Conservation (phyloP, 2,888 invertebrate species). For the Xestia rhomboidea region DNA sequence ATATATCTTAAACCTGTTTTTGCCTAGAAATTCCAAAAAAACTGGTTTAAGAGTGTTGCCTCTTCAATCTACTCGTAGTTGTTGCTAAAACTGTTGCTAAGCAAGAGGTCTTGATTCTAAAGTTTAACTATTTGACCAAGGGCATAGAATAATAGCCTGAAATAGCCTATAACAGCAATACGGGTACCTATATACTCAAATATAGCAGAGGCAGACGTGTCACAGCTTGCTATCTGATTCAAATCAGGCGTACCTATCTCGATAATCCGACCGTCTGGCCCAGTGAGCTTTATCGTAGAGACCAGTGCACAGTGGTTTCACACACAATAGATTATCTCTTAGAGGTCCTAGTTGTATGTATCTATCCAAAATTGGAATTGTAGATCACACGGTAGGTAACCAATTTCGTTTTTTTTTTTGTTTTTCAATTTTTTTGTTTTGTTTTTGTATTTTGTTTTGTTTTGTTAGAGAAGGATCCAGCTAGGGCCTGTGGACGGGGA, state of each 20-base stretch:
- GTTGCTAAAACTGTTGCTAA: not conserved
- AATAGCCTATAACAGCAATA: not conserved
- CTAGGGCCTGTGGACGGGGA: too few relatives aligned
- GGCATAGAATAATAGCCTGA: not conserved
- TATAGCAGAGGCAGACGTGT: not conserved
- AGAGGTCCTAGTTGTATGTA: not conserved
- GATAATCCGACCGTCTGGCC: not conserved
- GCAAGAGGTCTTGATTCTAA: not conserved
- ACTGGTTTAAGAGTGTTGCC: too few relatives aligned
- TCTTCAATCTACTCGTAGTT: too few relatives aligned
- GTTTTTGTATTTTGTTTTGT: too few relatives aligned
- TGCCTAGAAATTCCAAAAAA: too few relatives aligned
- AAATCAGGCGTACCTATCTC: constrained; percentile 13
- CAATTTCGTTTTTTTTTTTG: too few relatives aligned
- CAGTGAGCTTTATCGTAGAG: constrained; percentile 17
- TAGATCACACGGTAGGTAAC: too few relatives aligned
- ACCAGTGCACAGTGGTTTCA: constrained; percentile 5
- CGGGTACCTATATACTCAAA: too few relatives aligned
- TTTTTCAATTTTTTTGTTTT: too few relatives aligned
- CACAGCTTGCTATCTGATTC: constrained; percentile 5
- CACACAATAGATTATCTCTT: constrained; percentile 11
- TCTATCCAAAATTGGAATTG: not conserved
- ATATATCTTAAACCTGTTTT: too few relatives aligned
- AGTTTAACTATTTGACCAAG: not conserved
- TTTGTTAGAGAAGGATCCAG: too few relatives aligned